Evolutionary conservation across 2,888 invertebrate genomes (phyloP).

Genomic region (Tenthredo notha): DNA sequence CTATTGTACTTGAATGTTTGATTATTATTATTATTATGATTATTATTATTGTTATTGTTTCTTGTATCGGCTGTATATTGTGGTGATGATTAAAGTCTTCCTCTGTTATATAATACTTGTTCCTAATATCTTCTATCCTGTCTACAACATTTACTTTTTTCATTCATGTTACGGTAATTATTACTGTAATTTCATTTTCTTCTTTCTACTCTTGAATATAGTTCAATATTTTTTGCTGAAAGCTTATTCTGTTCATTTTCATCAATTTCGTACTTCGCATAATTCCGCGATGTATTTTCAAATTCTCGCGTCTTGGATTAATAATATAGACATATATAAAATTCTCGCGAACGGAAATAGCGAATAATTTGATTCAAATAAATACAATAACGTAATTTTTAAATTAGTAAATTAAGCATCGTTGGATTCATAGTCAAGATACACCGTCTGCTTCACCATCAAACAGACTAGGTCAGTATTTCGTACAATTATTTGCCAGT

Average conservation of each 20-base stretch:
- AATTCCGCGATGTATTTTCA: neutral
- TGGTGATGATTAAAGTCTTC: neutral
- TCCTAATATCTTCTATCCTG: neutral
- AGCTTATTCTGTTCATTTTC: neutral
- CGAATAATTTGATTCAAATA: neutral
- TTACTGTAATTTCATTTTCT: neutral
- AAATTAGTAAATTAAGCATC: neutral
- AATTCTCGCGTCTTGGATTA: neutral
- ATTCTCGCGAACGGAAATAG: neutral
- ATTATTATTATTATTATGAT: slow-evolving; percentile 5
- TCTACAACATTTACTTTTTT: neutral
- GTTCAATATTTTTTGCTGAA: neutral
- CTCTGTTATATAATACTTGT: neutral
- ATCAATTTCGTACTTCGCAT: neutral
- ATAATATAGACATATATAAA: neutral
- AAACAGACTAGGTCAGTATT: neutral
- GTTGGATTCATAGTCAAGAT: neutral
- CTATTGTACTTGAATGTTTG: slow-evolving; percentile 11
- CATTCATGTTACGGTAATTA: neutral
- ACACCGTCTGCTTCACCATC: neutral
- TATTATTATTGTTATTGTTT: neutral
- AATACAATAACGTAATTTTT: neutral
- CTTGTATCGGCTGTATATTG: slow-evolving; percentile 8
- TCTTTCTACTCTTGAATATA: neutral
- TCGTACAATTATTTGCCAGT: neutral